Conservation (phyloP, 1,140 invertebrate species). For the Conus ventricosus region DNA sequence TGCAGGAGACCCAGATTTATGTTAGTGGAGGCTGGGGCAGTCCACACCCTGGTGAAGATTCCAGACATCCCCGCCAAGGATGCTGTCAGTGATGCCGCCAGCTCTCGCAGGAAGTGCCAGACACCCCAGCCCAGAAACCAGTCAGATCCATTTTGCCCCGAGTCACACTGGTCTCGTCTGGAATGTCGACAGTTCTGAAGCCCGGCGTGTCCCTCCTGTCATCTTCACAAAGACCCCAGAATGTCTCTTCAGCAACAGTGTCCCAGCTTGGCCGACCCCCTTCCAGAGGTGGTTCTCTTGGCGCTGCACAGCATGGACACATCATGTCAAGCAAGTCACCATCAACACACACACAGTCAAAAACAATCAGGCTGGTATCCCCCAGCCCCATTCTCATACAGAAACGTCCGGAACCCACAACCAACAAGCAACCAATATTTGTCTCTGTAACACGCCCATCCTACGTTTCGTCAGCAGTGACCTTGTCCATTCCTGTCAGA, state of each 20-base stretch:
- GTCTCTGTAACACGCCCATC: no score
- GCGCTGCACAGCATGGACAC: no score
- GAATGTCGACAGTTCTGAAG: neutral
- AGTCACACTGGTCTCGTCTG: neutral
- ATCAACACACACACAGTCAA: neutral
- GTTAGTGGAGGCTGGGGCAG: neutral
- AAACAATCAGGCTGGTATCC: neutral
- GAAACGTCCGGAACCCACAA: no score
- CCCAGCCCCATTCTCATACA: no score
- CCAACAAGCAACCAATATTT: no score
- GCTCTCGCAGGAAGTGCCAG: no score
- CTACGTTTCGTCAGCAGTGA: neutral
- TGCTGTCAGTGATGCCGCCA: no score
- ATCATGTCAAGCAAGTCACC: neutral
- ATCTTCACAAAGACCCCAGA: neutral
- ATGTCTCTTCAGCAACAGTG: neutral
- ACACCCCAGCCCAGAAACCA: neutral
- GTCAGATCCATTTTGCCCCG: neutral
- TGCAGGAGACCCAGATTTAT: neutral
- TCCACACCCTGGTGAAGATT: neutral
- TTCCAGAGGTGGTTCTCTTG: no score
- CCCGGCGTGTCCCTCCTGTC: neutral
- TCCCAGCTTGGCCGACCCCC: neutral
- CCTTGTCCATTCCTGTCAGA: neutral
- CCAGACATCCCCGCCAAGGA: neutral